Evolutionary conservation across 2,888 invertebrate genomes (phyloP).

Genomic region (Coelopa pilipes): DNA sequence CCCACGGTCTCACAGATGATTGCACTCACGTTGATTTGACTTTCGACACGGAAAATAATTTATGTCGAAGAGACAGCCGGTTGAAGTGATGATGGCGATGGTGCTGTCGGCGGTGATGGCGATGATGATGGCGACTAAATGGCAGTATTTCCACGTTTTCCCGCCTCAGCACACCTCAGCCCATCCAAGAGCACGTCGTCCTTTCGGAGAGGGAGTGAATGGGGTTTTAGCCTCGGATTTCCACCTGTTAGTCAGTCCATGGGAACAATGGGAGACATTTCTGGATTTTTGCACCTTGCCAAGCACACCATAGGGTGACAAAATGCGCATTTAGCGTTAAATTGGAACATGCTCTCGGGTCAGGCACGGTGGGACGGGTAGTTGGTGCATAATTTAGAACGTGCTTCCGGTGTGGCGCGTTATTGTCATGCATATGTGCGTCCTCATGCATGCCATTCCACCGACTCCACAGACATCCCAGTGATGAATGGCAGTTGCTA

Average conservation of each 20-base stretch:
- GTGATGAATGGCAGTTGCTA: too few species aligned
- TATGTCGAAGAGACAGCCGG: slow-evolving; percentile 27
- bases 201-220: not conserved
- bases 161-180: not conserved
- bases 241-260: not conserved
- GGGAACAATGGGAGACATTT: slow-evolving; percentile 32
- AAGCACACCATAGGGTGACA: too few species aligned
- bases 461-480: too few species aligned
- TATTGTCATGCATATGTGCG: slow-evolving; percentile 4
- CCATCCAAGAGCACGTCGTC: not conserved
- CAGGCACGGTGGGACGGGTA: not conserved
- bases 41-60: slow-evolving; percentile 41
- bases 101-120: too few species aligned
- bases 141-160: slow-evolving; percentile 3
- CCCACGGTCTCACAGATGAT: slow-evolving; percentile 45
- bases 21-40: slow-evolving; percentile 47
- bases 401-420: slow-evolving; percentile 23
- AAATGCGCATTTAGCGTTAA: slow-evolving; percentile 32
- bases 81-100: too few species aligned
- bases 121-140: slow-evolving; percentile 16
- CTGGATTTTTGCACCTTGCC: slow-evolving; percentile 23
- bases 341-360: slow-evolving; percentile 20
- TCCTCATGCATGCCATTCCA: too few species aligned
- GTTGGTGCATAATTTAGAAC: slow-evolving; percentile 23
- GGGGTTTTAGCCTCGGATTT: not conserved